These are phyloP conservation scores for Acanthaster planci DNA, from an alignment of 35 echinoderm and acorn worm species.

Conservation along the genomic window DNA sequence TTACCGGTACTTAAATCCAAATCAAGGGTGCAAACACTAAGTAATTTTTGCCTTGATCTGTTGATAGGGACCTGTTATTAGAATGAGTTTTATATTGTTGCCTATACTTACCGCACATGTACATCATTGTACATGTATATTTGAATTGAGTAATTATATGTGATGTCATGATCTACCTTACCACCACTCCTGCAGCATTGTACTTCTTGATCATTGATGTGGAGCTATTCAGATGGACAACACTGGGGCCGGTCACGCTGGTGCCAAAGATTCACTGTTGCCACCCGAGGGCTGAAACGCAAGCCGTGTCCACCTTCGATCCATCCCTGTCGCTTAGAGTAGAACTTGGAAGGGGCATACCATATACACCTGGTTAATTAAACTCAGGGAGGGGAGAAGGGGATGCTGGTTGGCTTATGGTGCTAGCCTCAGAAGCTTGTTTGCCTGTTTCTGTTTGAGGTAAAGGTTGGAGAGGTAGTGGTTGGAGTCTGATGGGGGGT, in stretches of 20 bases:
- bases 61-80: too few relatives aligned
- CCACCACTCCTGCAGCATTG: constrained; percentile 23
- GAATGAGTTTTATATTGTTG: too few relatives aligned
- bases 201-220: neutral
- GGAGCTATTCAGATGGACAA: neutral
- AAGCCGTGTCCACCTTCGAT: neutral
- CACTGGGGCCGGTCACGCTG: neutral
- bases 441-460: too few relatives aligned
- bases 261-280: neutral
- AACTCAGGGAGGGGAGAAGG: neutral
- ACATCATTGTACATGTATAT: too few relatives aligned
- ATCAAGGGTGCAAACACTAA: too few relatives aligned
- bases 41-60: too few relatives aligned
- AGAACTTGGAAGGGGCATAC: neutral
- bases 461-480: too few relatives aligned
- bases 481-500: too few relatives aligned
- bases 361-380: constrained; percentile 22
- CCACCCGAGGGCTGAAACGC: constrained; percentile 19
- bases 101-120: too few relatives aligned
- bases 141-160: constrained; percentile 20
- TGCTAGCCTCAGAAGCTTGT: too few relatives aligned
- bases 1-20: too few relatives aligned
- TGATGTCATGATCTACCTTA: neutral
- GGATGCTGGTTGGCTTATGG: too few relatives aligned
- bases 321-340: neutral